phyloP scores from a whole-genome alignment of 2,797 vertebrate genomes.

The Channa striata region DNA sequence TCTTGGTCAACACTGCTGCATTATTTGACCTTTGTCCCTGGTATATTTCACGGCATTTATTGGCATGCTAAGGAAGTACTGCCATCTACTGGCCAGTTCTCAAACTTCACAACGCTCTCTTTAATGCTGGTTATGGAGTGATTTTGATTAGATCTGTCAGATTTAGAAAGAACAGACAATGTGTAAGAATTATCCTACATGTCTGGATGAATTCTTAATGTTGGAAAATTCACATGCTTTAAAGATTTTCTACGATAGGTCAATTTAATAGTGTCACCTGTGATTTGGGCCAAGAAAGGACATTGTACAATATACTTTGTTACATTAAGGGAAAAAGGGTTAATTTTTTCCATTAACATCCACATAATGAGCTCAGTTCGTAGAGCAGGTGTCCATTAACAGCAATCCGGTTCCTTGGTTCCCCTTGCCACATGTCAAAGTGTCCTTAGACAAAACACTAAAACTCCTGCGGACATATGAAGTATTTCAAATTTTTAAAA shows the following conservation, averaged over 20 bases:
- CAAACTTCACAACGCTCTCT: conserved; percentile 12
- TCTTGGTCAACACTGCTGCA: conserved; percentile 62
- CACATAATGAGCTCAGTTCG: not conserved
- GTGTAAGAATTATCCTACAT: conserved; percentile 38
- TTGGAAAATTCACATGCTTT: conserved; percentile 15
- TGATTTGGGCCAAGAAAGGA: not conserved
- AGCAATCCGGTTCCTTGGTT: no score
- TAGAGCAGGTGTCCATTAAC: no score
- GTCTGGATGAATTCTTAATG: conserved; percentile 24
- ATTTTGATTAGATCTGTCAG: conserved; percentile 58
- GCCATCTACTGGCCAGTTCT: conserved; percentile 76
- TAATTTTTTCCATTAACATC: conserved; percentile 4
- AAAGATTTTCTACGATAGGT: conserved; percentile 8
- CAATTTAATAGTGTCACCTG: no score
- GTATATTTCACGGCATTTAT: conserved; percentile 21
- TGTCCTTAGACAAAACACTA: no score
- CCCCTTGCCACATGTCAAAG: no score
- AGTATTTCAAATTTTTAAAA: not conserved
- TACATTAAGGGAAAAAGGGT: not conserved
- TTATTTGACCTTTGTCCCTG: conserved; percentile 73
- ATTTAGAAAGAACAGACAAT: conserved; percentile 35
- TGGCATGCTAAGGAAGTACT: conserved; percentile 60
- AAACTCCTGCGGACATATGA: no score
- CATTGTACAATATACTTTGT: not conserved
- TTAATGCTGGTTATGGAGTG: conserved; percentile 39